Evolutionary conservation across 2,797 vertebrate species (phyloP), one percentile per base, ranked within the genome.

Genomic region (Pterois miles): DNA sequence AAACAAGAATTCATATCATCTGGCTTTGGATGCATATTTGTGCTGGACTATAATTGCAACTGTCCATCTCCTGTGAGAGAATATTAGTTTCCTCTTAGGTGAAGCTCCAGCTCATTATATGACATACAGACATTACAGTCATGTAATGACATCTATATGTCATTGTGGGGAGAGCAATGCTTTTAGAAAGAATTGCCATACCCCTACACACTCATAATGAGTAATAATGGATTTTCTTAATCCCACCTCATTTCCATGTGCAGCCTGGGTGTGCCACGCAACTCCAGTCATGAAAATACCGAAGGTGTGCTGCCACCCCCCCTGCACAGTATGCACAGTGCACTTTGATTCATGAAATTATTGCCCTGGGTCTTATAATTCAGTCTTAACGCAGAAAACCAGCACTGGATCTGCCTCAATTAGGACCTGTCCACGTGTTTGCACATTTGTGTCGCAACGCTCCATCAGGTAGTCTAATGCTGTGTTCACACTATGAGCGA

Each of bases 151-250:
- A 40, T 81, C 67, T 66, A 29, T 52, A 64, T 18, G 27, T 74
- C 57, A 71, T 12, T 46, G 74, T 43, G 36, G 62, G 48, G 70
- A 75, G 77, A 80, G 75, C 27, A 70, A 81, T 78, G 57, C 80
- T 81, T 86, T 86, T 81, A 77, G 65, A 77, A 69, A 77, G 27
- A 85, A 80, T 22, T 71, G 79, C 75, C 65, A 57, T 70, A 82
- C 78, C 68, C 76, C n/a, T 46, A 78, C 68, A 79, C 54, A 73
- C 71, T 80, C 68, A 66, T 83, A 88, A 89, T 88, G 65, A 83
- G 89, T 88, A 81, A 84, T 90, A 87, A 92, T 89, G 66, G 71
- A 84, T 86, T 89, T 52, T 84, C 79, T 78, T 83, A 87, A 88
- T 81, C 80, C 83, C 77, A 71, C 68, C 67, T 84, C 71, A 74